Percentiles rank a stretch among this genome's conserved stretches.
These are phyloP conservation scores for Ctenomys sociabilis DNA, from an alignment of 2,113 vertebrate genomes.

Conservation along the genomic window DNA sequence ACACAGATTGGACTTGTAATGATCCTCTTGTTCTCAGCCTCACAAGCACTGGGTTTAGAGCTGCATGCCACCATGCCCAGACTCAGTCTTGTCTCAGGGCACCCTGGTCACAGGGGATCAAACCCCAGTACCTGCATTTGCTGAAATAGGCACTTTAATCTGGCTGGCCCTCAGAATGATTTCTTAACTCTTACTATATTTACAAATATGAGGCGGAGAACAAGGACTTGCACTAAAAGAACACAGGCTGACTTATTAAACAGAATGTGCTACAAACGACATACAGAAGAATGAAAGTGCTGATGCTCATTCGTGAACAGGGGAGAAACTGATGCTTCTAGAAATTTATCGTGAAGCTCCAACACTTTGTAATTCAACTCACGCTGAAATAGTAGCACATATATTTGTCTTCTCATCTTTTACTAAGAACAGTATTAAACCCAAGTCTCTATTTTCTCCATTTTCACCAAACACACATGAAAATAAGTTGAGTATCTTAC, in stretches of 20 bases:
- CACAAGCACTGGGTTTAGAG: no score
- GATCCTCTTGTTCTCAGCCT: no score
- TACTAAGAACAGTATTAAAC: not conserved
- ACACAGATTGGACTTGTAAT: no score
- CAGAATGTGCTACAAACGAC: not conserved
- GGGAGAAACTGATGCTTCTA: not conserved
- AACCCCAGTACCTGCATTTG: no score
- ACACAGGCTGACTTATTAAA: not conserved
- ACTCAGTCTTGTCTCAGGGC: no score
- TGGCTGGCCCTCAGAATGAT: not conserved
- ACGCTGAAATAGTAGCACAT: slow-evolving; percentile 8
- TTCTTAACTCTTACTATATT: not conserved
- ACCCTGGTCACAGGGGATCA: no score
- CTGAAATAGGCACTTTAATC: no score
- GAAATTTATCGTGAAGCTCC: not conserved
- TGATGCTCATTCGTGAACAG: not conserved
- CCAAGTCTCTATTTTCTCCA: slow-evolving; percentile 20
- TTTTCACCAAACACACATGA: slow-evolving; percentile 9
- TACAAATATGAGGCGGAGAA: not conserved
- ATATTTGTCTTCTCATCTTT: not conserved
- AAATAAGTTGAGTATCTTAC: not conserved
- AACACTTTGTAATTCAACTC: slow-evolving; percentile 43
- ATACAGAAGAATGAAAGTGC: not conserved
- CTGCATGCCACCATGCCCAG: no score
- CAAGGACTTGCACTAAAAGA: not conserved